phyloP scores from a whole-genome alignment of 2,888 invertebrate genomes.

The Macaria liturata region DNA sequence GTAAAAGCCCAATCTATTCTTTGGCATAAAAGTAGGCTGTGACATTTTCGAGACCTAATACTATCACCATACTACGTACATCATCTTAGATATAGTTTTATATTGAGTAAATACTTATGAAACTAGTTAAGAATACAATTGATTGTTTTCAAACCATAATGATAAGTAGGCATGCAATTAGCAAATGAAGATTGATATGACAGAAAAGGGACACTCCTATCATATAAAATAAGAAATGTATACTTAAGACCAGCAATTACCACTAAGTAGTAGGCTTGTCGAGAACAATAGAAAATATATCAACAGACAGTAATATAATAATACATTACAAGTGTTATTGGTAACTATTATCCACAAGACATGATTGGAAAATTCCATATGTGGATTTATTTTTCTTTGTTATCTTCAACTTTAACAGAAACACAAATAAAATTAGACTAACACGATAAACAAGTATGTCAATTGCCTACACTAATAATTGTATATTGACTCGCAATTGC shows the following conservation, averaged over 20 bases:
- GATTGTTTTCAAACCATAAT: too few relatives aligned
- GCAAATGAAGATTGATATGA: slow-evolving; percentile 46
- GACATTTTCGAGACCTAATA: too few relatives aligned
- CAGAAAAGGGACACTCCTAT: slow-evolving; percentile 43
- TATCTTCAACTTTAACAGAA: not conserved
- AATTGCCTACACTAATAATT: not conserved
- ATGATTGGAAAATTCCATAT: slow-evolving; percentile 17
- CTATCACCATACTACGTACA: too few relatives aligned
- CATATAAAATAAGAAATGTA: slow-evolving; percentile 25
- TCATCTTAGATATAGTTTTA: too few relatives aligned
- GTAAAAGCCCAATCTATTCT: too few relatives aligned
- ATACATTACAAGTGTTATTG: not conserved
- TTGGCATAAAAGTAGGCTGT: too few relatives aligned
- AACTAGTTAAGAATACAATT: too few relatives aligned
- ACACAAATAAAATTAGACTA: not conserved
- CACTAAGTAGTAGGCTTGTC: slow-evolving; percentile 1
- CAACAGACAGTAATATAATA: not conserved
- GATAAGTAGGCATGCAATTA: slow-evolving; percentile 35
- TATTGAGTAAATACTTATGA: too few relatives aligned
- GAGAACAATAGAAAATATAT: slow-evolving; percentile 17
- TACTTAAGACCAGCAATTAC: slow-evolving; percentile 7
- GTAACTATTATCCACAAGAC: not conserved
- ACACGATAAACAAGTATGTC: not conserved
- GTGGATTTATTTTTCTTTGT: not conserved
- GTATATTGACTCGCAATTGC: too few relatives aligned